Evolutionary conservation across 1,140 invertebrate species (phyloP).

Genomic region (Lethocerus indicus): DNA sequence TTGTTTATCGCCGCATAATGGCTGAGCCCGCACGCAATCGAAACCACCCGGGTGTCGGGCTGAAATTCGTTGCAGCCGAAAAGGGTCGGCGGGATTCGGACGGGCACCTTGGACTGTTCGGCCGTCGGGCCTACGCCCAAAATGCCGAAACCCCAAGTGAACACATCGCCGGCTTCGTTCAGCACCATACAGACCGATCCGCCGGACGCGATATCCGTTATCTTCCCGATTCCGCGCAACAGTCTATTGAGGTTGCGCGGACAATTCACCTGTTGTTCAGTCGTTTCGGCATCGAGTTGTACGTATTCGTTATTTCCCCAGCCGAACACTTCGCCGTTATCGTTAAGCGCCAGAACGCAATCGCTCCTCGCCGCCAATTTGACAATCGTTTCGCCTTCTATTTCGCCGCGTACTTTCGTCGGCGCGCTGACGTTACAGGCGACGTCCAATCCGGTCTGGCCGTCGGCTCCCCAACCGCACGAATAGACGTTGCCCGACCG

Average conservation of each 20-base stretch:
- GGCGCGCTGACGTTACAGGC: conserved; percentile 36
- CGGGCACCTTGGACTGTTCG: conserved; percentile 40
- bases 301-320: conserved; percentile 95
- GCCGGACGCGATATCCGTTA: conserved; percentile 65
- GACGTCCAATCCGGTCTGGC: conserved; percentile 74
- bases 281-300: conserved; percentile 46
- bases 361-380: conserved; percentile 66
- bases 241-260: conserved; percentile 31
- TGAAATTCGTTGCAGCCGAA: conserved; percentile 77
- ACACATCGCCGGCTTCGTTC: conserved; percentile 70
- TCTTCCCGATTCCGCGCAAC: conserved; percentile 47
- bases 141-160: conserved; percentile 85
- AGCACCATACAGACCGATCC: conserved; percentile 73
- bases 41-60: conserved; percentile 40
- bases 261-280: background rate
- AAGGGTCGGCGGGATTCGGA: conserved; percentile 52
- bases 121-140: conserved; percentile 73
- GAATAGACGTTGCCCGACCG: conserved; percentile 63
- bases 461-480: conserved; percentile 89
- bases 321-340: conserved; percentile 85
- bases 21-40: conserved; percentile 54
- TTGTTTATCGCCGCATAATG: conserved; percentile 67
- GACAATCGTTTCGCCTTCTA: conserved; percentile 63
- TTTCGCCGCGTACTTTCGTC: conserved; percentile 55
- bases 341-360: conserved; percentile 77